A percentile compares a stretch with the other conserved stretches of the same genome.
Conservation (phyloP, 2,888 invertebrate genomes). For the Campoplex capitator region DNA sequence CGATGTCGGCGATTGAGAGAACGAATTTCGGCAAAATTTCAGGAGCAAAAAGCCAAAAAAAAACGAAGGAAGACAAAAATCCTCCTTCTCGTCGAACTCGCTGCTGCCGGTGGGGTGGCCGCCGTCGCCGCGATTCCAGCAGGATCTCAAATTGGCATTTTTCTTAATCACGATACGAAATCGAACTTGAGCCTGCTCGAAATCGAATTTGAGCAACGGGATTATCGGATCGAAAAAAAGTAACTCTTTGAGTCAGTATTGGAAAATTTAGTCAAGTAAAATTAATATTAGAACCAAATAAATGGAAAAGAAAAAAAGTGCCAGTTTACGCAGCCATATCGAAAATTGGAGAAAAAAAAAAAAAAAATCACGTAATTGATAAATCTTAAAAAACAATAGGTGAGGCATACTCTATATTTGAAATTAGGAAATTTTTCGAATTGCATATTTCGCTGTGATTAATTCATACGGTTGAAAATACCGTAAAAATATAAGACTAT, state of each 20-base stretch:
- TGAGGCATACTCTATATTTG: constrained; percentile 22
- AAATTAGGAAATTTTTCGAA: constrained; percentile 24
- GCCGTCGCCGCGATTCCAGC: constrained; percentile 31
- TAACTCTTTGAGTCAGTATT: constrained; percentile 56
- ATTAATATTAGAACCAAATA: constrained; percentile 19
- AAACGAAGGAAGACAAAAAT: neutral
- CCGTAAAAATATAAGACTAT: constrained; percentile 11
- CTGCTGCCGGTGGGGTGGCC: too few relatives aligned
- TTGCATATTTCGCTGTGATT: constrained; percentile 63
- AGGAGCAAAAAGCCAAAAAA: too few relatives aligned
- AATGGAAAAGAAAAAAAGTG: constrained; percentile 31
- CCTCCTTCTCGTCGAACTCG: neutral
- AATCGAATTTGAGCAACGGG: constrained; percentile 5
- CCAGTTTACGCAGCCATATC: constrained; percentile 55
- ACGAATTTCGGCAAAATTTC: neutral
- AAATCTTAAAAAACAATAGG: too few relatives aligned
- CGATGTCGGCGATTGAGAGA: constrained; percentile 89
- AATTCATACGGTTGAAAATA: constrained; percentile 34
- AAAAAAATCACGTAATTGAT: neutral
- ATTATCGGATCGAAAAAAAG: neutral
- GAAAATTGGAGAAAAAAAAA: constrained; percentile 13
- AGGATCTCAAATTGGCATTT: constrained; percentile 37
- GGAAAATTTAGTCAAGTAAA: constrained; percentile 35
- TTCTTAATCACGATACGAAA: constrained; percentile 19
- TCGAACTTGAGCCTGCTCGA: constrained; percentile 4